phyloP scores from a whole-genome alignment of 1,140 invertebrate species.

The Nephila pilipes region DNA sequence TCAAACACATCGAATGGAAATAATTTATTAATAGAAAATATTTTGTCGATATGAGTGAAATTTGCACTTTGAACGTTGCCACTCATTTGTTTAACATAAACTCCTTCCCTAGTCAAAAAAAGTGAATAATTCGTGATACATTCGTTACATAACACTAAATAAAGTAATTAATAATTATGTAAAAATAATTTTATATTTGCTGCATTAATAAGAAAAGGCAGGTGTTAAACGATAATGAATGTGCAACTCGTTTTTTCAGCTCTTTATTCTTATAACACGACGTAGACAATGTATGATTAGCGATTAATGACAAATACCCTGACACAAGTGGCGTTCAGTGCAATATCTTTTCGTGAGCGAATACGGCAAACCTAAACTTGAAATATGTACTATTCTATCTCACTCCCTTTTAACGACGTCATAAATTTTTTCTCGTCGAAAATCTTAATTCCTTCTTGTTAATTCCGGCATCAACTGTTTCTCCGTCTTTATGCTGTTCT shows the following conservation, averaged over 20 bases:
- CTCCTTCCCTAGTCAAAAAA: too few species aligned
- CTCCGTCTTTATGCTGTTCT: background rate
- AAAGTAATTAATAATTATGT: too few species aligned
- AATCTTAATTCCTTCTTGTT: conserved; percentile 72
- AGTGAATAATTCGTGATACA: too few species aligned
- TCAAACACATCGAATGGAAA: too few species aligned
- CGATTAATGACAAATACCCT: conserved; percentile 9
- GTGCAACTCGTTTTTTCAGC: background rate
- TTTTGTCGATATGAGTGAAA: too few species aligned
- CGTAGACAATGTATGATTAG: background rate
- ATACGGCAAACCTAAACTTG: conserved; percentile 65
- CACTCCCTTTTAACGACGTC: conserved; percentile 61
- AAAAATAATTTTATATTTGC: too few species aligned
- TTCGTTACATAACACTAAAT: too few species aligned
- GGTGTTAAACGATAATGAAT: background rate
- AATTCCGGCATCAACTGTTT: conserved; percentile 57
- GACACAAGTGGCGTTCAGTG: background rate
- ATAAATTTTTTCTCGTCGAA: conserved; percentile 70
- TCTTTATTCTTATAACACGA: background rate
- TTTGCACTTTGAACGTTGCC: too few species aligned
- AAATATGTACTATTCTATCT: conserved; percentile 62
- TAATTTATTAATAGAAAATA: too few species aligned
- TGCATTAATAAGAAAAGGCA: too few species aligned
- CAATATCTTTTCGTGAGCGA: background rate
- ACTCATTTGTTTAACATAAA: too few species aligned